Evolutionary conservation across 92 coral and sea anemone genomes (phyloP), one percentile per base, ranked within the genome.

Genomic region (Phenganax subtilis): DNA sequence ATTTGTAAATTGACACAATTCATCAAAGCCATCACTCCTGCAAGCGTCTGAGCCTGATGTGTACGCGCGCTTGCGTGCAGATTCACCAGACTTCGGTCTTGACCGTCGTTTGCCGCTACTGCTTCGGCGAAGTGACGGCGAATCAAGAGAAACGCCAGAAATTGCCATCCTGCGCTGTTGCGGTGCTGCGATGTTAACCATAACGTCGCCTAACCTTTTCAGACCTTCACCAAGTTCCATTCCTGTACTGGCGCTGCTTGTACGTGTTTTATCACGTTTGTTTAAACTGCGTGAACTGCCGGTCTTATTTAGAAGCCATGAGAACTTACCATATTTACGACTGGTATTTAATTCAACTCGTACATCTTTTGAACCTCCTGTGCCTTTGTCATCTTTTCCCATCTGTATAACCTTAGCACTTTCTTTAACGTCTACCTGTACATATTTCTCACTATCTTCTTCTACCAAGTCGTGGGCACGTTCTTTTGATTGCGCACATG

Each of bases 81-180:
- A 77, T 15, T 77, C 82, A n/a, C 82, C 71, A 12, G 82, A 77
- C 51, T 77, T 77, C 52, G 82, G 62, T 54, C 61, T 63, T 64
- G 74, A 30, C 6, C 83, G 73, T 30, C 74, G 15, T 27, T 65
- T 79, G 1, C 83, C 83, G 56, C 83, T 79, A 65, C 65, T 79
- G 62, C 83, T 79, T 12, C 83, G 68, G 57, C 83, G 83, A 63
- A 79, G 83, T 27, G 73, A 51, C 16, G 83, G 88, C 6, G 82
- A 56, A 60, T 93, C 91, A 44, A 93, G 80, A 30, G 89, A 85
- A 10, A 86, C 88, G 61, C 97, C 97, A 17, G 99, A 90, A 54
- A 96, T 89, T 20, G 99, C 99, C 99, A 96, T 96, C 47, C 99
- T 85, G 47, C 99, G 88, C 25, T 94, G 91, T 54, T 82, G 78